Base-by-base conservation (phyloP, 2,888 invertebrate species). In the Beris morrisii region DNA sequence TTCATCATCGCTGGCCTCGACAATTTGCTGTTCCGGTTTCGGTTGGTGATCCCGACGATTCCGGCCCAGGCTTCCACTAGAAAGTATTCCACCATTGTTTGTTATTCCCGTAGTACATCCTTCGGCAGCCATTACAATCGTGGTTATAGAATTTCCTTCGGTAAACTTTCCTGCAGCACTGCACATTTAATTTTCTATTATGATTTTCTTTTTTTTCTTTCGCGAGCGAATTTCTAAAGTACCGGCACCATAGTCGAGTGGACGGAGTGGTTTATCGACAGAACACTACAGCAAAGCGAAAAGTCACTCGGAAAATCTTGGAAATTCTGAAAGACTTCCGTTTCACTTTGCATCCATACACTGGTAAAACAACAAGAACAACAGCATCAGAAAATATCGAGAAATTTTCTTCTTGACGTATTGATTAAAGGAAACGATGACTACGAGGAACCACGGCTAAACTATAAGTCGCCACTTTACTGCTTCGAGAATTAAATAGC, bases 1-100 rank as follows among this genome's bases (percentile, higher is more conserved):
- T 46, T 61, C 61, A 11, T 61, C 61, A 50, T 61, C 61, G 22
- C 61, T 61, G 4, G 50, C 61, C 61, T 50, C 50, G 13, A 50
- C 38, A 15, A 50, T 61, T 32, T 61, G 50, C 4, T 50, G 50
- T 12, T 50, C 15, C 15, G 61, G 22, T 32, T 61, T 61, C 38
- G 61, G 38, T 45, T 15, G 50, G 38, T 61, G 32, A n/a, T 61
- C 52, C 6, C 61, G 61, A 12, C 52, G 61, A 9, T 52, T 38
- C 1, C 61, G 52, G 11, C 50, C 50, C 50, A 50, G 22, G 38
- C 61, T 52, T 12, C 61, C 43, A 32, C 61, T 38, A 11, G 44
- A 31, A 1, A 38, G 11, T 4, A 43, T 61, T 11, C 13, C 30
- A 9, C 48, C 48, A 48, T 9, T 48, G 13, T 59, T 59, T n/a